Evolutionary conservation across 23 tunicate genomes (phyloP).

Genomic region (Trididemnum clinides): DNA sequence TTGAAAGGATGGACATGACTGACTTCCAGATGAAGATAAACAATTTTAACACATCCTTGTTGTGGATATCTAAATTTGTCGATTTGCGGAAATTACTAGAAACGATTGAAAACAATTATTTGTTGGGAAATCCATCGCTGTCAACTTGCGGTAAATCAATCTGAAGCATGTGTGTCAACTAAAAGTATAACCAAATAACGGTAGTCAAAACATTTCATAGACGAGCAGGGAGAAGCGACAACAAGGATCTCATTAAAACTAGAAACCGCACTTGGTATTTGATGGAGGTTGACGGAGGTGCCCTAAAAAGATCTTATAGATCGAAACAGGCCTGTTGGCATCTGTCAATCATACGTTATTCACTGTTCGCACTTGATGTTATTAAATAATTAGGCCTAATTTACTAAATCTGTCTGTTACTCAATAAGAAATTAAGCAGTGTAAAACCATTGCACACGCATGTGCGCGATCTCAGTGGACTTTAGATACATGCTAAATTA

Average conservation of each 20-base stretch:
- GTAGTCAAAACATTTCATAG: conserved; percentile 24
- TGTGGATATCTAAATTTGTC: conserved; percentile 42
- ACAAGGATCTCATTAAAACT: conserved; percentile 39
- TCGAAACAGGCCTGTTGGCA: no score
- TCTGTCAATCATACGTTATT: no score
- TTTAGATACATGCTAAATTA: no score
- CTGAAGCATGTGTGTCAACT: conserved; percentile 36
- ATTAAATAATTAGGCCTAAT: no score
- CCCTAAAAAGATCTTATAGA: no score
- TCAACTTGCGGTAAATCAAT: conserved; percentile 30
- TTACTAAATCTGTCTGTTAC: no score
- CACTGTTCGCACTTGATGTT: no score
- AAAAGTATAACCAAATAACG: conserved; percentile 28
- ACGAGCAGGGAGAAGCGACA: conserved; percentile 31
- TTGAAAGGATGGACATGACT: conserved; percentile 53
- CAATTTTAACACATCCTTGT: conserved; percentile 29
- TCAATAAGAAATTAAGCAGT: no score
- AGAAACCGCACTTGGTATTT: neutral
- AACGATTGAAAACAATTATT: conserved; percentile 36
- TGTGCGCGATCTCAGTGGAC: no score
- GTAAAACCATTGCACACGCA: no score
- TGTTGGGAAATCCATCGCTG: conserved; percentile 25
- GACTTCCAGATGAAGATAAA: conserved; percentile 50
- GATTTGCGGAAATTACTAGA: conserved; percentile 49
- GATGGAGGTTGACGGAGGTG: no score